These are phyloP conservation scores for Geotrupes spiniger DNA, from an alignment of 2,888 invertebrate genomes.

Conservation along the genomic window DNA sequence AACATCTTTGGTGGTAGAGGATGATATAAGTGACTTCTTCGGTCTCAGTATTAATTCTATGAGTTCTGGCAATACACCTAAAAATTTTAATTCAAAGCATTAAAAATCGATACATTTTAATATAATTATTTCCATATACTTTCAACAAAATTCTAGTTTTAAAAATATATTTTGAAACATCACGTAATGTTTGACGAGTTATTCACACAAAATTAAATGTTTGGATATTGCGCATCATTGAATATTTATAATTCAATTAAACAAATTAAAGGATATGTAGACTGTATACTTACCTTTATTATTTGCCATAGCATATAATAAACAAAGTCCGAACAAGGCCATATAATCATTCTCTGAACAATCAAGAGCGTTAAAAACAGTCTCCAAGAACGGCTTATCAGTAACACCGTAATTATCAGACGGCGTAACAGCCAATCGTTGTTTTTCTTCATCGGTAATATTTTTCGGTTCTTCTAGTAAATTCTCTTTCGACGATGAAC, in stretches of 20 bases:
- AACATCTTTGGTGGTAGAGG: constrained; percentile 40
- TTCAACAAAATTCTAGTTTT: too few species aligned
- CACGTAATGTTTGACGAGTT: too few species aligned
- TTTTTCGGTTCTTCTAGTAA: constrained; percentile 61
- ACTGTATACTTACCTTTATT: constrained; percentile 76
- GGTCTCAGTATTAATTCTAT: constrained; percentile 76
- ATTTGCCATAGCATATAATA: constrained; percentile 89
- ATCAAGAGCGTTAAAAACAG: constrained; percentile 81
- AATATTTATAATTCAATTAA: too few species aligned
- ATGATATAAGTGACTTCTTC: constrained; percentile 41
- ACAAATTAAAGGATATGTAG: constrained; percentile 4
- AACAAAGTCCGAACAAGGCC: constrained; percentile 84
- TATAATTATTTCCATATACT: too few species aligned
- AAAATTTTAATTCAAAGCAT: constrained; percentile 25
- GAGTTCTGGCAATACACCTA: constrained; percentile 81
- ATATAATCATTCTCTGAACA: constrained; percentile 93
- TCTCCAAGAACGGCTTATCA: constrained; percentile 81
- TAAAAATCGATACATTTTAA: constrained; percentile 1
- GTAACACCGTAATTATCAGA: constrained; percentile 51
- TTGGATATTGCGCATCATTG: too few species aligned
- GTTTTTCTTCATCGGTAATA: constrained; percentile 93
- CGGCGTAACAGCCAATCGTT: constrained; percentile 46
- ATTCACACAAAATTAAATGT: too few species aligned
- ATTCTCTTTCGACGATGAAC: constrained; percentile 39
- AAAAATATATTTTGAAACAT: too few species aligned